Base-by-base conservation (phyloP, 2,888 invertebrate species). In the Xylota segnis region DNA sequence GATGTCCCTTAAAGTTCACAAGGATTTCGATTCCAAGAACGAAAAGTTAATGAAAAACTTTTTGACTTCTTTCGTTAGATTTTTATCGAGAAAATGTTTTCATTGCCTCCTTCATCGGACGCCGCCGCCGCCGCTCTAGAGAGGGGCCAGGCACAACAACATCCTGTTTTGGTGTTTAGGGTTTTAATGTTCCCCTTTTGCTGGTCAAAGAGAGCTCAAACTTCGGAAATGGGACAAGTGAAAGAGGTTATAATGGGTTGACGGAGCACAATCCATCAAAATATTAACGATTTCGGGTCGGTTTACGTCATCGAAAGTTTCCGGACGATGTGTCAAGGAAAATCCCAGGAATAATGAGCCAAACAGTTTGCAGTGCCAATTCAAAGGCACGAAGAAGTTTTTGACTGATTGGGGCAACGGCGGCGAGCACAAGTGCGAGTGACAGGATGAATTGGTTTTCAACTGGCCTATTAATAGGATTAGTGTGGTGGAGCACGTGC, bases 41-140 rank as follows among this genome's bases (percentile, higher is more conserved):
- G 45, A 14, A 66, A 68, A 63, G 12, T 50, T 68, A 83, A 75
- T 71, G 65, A 71, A 84, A 72, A 75, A 81, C 65, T 79, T 83
- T 78, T 56, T 9, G 45, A 72, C 61, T 37, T 27, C 45, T 32
- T 34, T 9, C 29, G 10, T 37, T 45, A 12, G 32, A 71, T 65
- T 65, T n/a, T 75, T 52, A 54, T 65, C 61, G 56, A 18, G n/a
- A 37, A 52, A 10, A 58, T 34, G 6, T 50, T 70, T 76, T 37
- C 18, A 59, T 54, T 54, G 54, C 40, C 10, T 23, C 14, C 27
- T 9, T 23, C 23, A 23, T n/a, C n/a, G n/a, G n/a, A n/a, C 23
- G 3, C 23, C 23, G 3, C 23, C 23, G 2, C 23, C 2, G 1
- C 3, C 23, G 23, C 23, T 3, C 23, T 23, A 23, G 2, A 23